Conservation (phyloP, 2,113 vertebrate genomes). For the Craseonycteris thonglongyai region DNA sequence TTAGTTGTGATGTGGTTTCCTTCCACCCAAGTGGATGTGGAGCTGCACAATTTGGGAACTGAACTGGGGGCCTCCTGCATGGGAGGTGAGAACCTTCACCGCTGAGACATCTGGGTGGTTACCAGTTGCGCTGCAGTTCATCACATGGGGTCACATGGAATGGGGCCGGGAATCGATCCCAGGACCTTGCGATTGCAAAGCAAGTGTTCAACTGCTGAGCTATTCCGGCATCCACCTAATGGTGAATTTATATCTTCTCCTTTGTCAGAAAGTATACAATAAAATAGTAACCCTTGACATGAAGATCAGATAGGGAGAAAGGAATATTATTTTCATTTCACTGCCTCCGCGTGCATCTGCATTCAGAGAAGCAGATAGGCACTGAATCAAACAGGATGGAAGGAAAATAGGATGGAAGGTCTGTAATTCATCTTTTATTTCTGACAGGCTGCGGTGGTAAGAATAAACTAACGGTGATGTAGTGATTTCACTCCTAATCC, state of each 20-base stretch:
- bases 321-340: background rate
- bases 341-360: background rate
- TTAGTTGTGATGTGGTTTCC: too few relatives aligned
- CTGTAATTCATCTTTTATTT: background rate
- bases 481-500: background rate
- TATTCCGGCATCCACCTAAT: too few relatives aligned
- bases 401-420: background rate
- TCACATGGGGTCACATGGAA: too few relatives aligned
- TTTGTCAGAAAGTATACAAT: background rate
- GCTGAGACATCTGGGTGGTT: too few relatives aligned
- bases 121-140: too few relatives aligned
- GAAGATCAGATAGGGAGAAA: background rate
- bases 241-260: background rate
- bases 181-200: too few relatives aligned
- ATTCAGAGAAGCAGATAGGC: background rate
- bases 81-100: too few relatives aligned
- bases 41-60: too few relatives aligned
- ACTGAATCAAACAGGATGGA: fast-evolving
- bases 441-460: background rate
- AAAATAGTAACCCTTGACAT: background rate
- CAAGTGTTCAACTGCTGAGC: too few relatives aligned
- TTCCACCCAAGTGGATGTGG: too few relatives aligned
- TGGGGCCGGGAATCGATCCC: too few relatives aligned
- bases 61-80: too few relatives aligned
- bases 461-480: background rate